phyloP scores from a whole-genome alignment of 2,113 vertebrate species.

The Dromiciops gliroides region DNA sequence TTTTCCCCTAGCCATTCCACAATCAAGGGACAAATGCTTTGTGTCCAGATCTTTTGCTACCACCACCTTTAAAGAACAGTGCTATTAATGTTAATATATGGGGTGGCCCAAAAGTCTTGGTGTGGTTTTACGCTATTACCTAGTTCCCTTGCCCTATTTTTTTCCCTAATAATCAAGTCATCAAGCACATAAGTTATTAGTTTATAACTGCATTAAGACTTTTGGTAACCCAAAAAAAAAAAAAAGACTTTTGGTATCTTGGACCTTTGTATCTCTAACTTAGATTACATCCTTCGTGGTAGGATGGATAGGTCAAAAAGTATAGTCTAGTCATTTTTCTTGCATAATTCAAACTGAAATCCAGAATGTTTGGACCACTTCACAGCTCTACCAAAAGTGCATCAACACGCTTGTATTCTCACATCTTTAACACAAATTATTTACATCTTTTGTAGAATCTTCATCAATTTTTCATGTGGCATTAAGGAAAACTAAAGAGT shows the following conservation, averaged over 20 bases:
- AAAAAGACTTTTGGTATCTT: not conserved
- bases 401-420: not conserved
- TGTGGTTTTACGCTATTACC: not conserved
- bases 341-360: not conserved
- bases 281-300: not conserved
- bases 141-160: not conserved
- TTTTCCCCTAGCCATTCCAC: not conserved
- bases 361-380: not conserved
- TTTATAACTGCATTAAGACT: not conserved
- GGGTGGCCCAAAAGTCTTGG: not conserved
- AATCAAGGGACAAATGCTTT: not conserved
- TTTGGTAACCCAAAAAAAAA: too few relatives aligned
- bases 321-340: not conserved
- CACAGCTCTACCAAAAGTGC: not conserved
- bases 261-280: not conserved
- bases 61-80: not conserved
- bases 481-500: not conserved
- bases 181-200: not conserved
- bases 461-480: not conserved
- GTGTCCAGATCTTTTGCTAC: not conserved
- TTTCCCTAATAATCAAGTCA: not conserved
- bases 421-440: not conserved
- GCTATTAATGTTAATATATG: not conserved
- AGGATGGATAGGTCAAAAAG: not conserved
- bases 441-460: not conserved